Base-by-base conservation (phyloP, 2,888 invertebrate genomes). In the Synergus gifuensis region DNA sequence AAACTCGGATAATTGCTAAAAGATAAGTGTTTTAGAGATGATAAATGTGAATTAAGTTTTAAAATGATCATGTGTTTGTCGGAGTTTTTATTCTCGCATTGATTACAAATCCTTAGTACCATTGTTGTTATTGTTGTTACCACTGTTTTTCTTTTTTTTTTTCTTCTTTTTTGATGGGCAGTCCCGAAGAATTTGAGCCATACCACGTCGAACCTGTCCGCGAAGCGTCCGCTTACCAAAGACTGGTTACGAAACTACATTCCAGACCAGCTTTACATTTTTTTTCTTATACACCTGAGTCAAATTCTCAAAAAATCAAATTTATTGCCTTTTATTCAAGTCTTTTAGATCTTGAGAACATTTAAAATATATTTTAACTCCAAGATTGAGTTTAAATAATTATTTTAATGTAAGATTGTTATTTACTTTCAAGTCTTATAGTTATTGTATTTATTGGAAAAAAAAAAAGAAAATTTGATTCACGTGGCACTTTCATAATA, bases 191-290 rank as follows among this genome's bases (percentile, higher is more conserved):
- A 67, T 73, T 73, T 73, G 46, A 73, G 49, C n/a, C 73, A 46
- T 69, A 46, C 67, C 66, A 73, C 73, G 73, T 73, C 73, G 54
- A 54, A 58, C 73, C 73, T 73, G 73, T 73, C 54, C 73, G 67
- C 67, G 67, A 69, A 69, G 67, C 67, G 46, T 69, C 67, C 67
- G 69, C 69, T 58, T 73, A 58, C 54, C 73, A 58, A 73, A 73
- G 73, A 73, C 73, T 73, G 73, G 73, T 73, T 73, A 73, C 49
- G 73, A 73, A 54, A 73, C 73, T 54, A 73, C 54, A 73, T 73
- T 36, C 73, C 73, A 73, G 73, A 58, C 73, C 73, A 73, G 73
- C 54, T 73, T 73, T 58, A 58, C 54, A 49, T 54, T 73, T 54
- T 54, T 54, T 54, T 28, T 28, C 46, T 54, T 28, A 49, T 36